Evolutionary conservation across 2,888 invertebrate genomes (phyloP).

Genomic region (Dilophus febrilis): DNA sequence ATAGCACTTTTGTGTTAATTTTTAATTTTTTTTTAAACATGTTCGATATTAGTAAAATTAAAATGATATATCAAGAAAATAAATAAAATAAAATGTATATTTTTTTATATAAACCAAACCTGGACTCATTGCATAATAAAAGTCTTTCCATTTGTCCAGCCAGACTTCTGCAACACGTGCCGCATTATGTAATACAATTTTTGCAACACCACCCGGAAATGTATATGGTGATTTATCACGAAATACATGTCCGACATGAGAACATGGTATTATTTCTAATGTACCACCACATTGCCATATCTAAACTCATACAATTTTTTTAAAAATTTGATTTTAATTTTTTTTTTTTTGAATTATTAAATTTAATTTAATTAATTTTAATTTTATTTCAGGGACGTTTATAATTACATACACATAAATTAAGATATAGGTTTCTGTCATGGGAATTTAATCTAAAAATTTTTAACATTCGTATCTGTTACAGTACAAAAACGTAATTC

Average conservation of each 20-base stretch:
- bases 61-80: no score
- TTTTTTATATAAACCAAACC: constrained; percentile 43
- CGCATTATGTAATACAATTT: constrained; percentile 95
- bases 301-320: constrained; percentile 31
- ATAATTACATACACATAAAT: no score
- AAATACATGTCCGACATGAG: constrained; percentile 94
- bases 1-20: no score
- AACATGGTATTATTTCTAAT: constrained; percentile 89
- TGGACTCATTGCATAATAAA: constrained; percentile 98
- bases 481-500: no score
- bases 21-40: no score
- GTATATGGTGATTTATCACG: constrained; percentile 96
- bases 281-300: constrained; percentile 95
- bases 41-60: no score
- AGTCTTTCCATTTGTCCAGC: constrained; percentile 99
- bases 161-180: constrained; percentile 98
- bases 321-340: constrained; percentile 4
- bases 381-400: no score
- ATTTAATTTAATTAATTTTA: no score
- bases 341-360: not conserved
- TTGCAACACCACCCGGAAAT: constrained; percentile 96
- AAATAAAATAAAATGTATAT: no score
- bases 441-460: no score
- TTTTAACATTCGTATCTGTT: no score
- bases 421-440: no score